These are phyloP conservation scores for Ageneiosus marmoratus DNA, from an alignment of 2,113 vertebrate genomes.

Conservation along the genomic window DNA sequence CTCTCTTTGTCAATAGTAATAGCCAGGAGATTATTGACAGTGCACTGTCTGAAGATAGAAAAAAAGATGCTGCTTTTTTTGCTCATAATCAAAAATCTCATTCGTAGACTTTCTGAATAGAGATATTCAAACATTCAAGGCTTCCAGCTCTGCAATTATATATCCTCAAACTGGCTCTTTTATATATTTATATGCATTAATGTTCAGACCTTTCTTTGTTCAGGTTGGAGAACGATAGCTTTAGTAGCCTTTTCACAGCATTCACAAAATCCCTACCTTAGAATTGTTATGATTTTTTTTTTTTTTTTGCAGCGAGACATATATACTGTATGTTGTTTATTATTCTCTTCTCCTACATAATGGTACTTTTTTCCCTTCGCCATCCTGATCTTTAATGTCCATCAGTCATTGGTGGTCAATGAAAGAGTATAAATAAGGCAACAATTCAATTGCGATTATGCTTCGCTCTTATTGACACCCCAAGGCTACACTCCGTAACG, in stretches of 20 bases:
- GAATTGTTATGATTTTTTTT: too few species aligned
- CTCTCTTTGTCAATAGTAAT: conserved; percentile 45
- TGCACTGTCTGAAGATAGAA: conserved; percentile 11
- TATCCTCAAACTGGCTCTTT: background rate
- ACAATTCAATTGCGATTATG: conserved; percentile 40
- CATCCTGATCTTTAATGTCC: conserved; percentile 27
- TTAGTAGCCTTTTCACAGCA: background rate
- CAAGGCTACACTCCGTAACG: conserved; percentile 26
- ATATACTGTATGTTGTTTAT: background rate
- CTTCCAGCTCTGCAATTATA: background rate
- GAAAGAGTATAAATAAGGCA: conserved; percentile 23
- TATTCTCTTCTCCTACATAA: background rate
- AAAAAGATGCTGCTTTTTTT: conserved; percentile 8
- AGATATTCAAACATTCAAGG: conserved; percentile 17
- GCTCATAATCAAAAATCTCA: conserved; percentile 12
- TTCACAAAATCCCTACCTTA: background rate
- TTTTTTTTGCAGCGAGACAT: background rate
- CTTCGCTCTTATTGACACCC: conserved; percentile 40
- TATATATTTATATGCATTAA: background rate
- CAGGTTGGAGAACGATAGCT: background rate
- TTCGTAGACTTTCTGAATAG: conserved; percentile 17
- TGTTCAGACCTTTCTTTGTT: conserved; percentile 1
- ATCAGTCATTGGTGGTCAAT: conserved; percentile 38
- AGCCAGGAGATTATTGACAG: conserved; percentile 35
- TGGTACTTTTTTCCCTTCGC: background rate